phyloP scores from a whole-genome alignment of 37 sponge, comb jelly and placozoan species.

The Dysidea cf. avara region DNA sequence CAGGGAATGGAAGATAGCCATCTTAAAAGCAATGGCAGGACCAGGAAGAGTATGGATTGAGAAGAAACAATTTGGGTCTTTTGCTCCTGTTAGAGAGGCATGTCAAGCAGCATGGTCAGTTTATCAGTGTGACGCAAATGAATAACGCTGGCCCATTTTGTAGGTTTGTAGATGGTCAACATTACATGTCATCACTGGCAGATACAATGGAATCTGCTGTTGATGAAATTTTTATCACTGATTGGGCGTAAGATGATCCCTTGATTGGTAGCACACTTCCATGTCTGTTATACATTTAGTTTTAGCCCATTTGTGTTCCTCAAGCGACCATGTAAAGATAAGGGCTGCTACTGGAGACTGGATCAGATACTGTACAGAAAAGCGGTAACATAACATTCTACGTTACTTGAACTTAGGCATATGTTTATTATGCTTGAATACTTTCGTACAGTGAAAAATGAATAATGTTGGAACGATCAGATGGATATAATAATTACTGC shows the following conservation, averaged over 20 bases:
- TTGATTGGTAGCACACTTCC: background rate
- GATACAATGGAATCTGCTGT: slow-evolving; percentile 44
- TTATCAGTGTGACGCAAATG: background rate
- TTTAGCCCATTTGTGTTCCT: slow-evolving; percentile 55
- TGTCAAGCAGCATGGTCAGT: slow-evolving; percentile 19
- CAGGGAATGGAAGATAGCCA: slow-evolving; percentile 40
- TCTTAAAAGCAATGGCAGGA: slow-evolving; percentile 9
- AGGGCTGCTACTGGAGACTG: slow-evolving; percentile 35
- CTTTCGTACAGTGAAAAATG: no score
- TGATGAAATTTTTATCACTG: slow-evolving; percentile 66
- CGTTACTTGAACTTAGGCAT: slow-evolving; percentile 1
- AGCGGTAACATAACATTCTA: slow-evolving; percentile 28
- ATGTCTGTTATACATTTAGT: slow-evolving; percentile 8
- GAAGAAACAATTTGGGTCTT: slow-evolving; percentile 38
- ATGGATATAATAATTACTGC: no score
- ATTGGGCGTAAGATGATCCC: slow-evolving; percentile 51
- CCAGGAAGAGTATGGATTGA: slow-evolving; percentile 41
- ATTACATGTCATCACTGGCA: slow-evolving; percentile 48
- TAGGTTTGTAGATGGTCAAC: slow-evolving; percentile 69
- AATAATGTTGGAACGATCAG: no score
- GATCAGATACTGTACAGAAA: slow-evolving; percentile 53
- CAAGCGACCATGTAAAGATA: slow-evolving; percentile 24
- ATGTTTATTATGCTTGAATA: no score
- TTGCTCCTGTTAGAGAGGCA: slow-evolving; percentile 48
- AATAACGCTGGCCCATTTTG: background rate